Percentiles rank a stretch among this genome's conserved stretches.
Evolutionary conservation across 2,888 invertebrate genomes (phyloP).

Genomic region (Mechanitis mazaeus): DNA sequence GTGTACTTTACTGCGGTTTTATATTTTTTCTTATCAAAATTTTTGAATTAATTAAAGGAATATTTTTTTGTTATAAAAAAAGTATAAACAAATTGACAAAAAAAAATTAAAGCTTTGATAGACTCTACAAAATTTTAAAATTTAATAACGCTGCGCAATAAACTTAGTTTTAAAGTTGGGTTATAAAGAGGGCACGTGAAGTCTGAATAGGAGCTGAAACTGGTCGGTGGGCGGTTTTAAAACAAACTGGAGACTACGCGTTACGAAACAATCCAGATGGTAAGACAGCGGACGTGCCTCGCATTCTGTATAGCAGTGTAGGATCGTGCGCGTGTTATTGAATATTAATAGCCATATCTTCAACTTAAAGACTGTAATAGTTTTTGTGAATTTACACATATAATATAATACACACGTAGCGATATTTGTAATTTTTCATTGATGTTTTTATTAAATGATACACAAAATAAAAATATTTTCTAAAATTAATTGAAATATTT

Average conservation of each 20-base stretch:
- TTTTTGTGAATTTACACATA: too few species aligned
- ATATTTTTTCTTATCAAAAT: too few species aligned
- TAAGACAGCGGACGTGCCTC: conserved; percentile 64
- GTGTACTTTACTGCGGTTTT: too few species aligned
- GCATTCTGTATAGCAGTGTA: conserved; percentile 38
- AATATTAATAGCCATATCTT: conserved; percentile 51
- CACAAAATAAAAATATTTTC: too few species aligned
- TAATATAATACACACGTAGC: too few species aligned
- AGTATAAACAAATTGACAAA: not conserved
- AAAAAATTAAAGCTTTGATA: conserved; percentile 4
- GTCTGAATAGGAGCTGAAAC: conserved; percentile 44
- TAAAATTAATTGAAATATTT: too few species aligned
- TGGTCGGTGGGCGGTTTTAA: conserved; percentile 40
- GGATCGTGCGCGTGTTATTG: conserved; percentile 47
- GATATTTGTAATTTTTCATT: too few species aligned
- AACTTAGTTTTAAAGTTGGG: conserved; percentile 25
- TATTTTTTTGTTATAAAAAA: not conserved
- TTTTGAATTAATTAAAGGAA: too few species aligned
- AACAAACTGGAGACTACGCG: conserved; percentile 57
- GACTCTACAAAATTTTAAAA: conserved; percentile 18
- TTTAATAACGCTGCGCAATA: conserved; percentile 25
- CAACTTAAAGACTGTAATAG: conserved; percentile 14
- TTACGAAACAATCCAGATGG: conserved; percentile 70
- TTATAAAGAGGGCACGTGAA: conserved; percentile 25
- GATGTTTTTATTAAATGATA: too few species aligned